Conservation (phyloP, 2,888 invertebrate species). For the Andrena fulva region DNA sequence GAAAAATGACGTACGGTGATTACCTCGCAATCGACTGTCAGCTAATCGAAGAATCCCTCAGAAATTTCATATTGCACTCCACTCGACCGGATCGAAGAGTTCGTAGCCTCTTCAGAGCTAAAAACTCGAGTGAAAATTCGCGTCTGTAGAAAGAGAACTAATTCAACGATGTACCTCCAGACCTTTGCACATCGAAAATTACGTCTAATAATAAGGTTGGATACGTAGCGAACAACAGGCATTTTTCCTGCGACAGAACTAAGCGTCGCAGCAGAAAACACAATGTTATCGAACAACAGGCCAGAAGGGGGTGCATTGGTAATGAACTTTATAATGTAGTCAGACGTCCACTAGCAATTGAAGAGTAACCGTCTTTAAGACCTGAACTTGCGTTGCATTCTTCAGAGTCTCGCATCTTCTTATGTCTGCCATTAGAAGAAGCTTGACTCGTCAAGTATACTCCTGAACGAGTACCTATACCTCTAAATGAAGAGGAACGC, state of each 20-base stretch:
- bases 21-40: no score
- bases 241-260: background rate
- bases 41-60: no score
- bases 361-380: background rate
- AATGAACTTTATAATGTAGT: slow-evolving; percentile 3
- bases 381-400: background rate
- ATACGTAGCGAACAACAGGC: background rate
- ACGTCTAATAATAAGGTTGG: background rate
- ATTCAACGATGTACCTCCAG: background rate
- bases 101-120: background rate
- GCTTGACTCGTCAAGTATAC: no score
- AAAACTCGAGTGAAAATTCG: background rate
- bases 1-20: background rate
- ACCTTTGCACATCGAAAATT: background rate
- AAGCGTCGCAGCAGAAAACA: background rate
- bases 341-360: background rate
- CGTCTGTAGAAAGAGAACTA: background rate
- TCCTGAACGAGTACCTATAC: no score
- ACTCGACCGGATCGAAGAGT: background rate
- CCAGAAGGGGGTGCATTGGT: slow-evolving; percentile 2
- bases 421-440: background rate
- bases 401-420: background rate
- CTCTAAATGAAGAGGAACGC: no score
- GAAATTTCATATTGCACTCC: background rate
- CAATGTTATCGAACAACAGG: background rate